Evolutionary conservation across 2,113 vertebrate species (phyloP), one percentile per base, ranked within the genome.

Genomic region (Eulacestoma nigropectus): DNA sequence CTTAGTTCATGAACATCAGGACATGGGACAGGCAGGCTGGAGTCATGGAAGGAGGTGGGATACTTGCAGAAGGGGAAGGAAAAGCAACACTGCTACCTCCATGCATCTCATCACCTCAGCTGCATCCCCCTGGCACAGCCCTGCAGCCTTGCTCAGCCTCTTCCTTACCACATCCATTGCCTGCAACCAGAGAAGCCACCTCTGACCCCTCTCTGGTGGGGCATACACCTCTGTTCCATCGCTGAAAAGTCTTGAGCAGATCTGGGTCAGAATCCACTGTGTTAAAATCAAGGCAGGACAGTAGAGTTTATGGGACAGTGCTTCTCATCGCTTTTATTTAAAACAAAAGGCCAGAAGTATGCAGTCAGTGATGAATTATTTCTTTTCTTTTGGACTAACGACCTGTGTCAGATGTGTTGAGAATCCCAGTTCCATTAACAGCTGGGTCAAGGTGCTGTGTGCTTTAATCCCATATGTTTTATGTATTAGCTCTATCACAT

Each of bases 291-390:
- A 84, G 52, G 30, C 37, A 77, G 27, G 23, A 67, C 50, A 55
- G 7, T 55, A 35, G 50, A 23, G 32, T 74, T 86, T 90, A 63
- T 77, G 69, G 78, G 62, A 50, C 0, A 4, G 22, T 1, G 0
- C 27, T 86, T 92, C 33, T 88, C 42, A 67, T 67, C 39, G 4
- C 15, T 65, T 94, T 88, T 50, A 88, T 77, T 93, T 88, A 77
- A 92, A 85, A 80, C 32, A 65, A 76, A 81, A 80, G 37, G 22
- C 18, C 39, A 67, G 42, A 42, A 42, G 42, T 63, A 23, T 77
- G 46, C 42, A 84, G 63, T 74, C 76, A 86, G 64, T 81, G 76
- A 67, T 42, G 9, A 94, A 94, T 90, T 90, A 70, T 92, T 95
- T 94, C 81, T 52, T 88, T 80, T 30, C 59, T 68, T 94, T 82